A percentile compares a stretch with the other conserved stretches of the same genome.
Conservation (phyloP, 2,113 vertebrate genomes). For the Rana temporaria region DNA sequence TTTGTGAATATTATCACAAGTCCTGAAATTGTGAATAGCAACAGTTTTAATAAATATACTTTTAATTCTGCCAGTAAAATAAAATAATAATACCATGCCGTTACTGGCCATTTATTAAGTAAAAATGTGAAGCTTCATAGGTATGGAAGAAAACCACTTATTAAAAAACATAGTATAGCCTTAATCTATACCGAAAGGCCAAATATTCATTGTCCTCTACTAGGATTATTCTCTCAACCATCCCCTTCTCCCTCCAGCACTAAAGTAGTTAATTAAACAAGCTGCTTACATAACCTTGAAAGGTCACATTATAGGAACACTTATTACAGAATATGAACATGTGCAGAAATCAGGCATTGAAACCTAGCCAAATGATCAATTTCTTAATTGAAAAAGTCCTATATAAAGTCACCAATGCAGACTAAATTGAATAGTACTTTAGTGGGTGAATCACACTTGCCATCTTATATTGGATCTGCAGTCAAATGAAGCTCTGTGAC, state of each 20-base stretch:
- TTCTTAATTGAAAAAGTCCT: constrained; percentile 56
- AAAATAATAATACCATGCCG: no score
- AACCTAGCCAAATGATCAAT: constrained; percentile 52
- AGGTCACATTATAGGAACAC: constrained; percentile 51
- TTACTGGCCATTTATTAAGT: background rate
- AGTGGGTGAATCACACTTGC: constrained; percentile 31
- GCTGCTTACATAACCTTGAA: constrained; percentile 56
- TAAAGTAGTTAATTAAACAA: constrained; percentile 52
- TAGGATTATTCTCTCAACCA: constrained; percentile 34
- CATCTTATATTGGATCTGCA: constrained; percentile 43
- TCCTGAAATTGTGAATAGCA: no score
- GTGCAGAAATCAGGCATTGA: constrained; percentile 47
- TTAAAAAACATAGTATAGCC: constrained; percentile 28
- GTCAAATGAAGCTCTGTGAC: constrained; percentile 25
- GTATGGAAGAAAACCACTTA: background rate
- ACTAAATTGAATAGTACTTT: constrained; percentile 35
- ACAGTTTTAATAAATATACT: no score
- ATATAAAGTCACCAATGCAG: constrained; percentile 43
- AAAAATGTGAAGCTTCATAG: background rate
- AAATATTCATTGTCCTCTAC: constrained; percentile 16
- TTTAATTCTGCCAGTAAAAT: no score
- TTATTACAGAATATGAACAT: constrained; percentile 51
- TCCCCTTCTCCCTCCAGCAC: constrained; percentile 36
- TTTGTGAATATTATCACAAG: no score
- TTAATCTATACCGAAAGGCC: constrained; percentile 13